Percentiles rank a stretch among this genome's conserved stretches.
These are phyloP conservation scores for Aphyosemion australe DNA, from an alignment of 2,113 vertebrate genomes.

Conservation along the genomic window DNA sequence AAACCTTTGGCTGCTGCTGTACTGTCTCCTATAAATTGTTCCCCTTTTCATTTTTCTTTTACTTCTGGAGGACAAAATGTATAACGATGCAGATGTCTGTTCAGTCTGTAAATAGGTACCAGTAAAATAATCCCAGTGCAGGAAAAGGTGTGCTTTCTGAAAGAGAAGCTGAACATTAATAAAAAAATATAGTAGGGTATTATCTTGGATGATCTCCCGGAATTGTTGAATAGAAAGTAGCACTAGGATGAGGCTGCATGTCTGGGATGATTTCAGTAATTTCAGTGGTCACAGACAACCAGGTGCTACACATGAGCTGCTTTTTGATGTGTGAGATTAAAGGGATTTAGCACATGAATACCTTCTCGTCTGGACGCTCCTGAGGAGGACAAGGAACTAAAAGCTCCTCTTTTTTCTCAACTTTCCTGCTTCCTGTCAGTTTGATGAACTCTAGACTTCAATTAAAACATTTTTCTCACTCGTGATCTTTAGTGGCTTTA, in stretches of 20 bases:
- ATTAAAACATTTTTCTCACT: slow-evolving; percentile 75
- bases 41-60: slow-evolving; percentile 28
- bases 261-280: slow-evolving; percentile 41
- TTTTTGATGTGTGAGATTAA: slow-evolving; percentile 77
- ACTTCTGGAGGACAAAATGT: slow-evolving; percentile 2
- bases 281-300: slow-evolving; percentile 50
- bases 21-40: slow-evolving; percentile 44
- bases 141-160: not conserved
- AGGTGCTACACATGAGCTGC: slow-evolving; percentile 61
- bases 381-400: too few species aligned
- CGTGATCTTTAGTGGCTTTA: slow-evolving; percentile 72
- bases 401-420: slow-evolving; percentile 48
- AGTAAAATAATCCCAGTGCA: not conserved
- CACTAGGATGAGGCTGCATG: slow-evolving; percentile 31
- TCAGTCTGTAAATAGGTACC: not conserved
- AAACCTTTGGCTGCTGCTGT: slow-evolving; percentile 22
- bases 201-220: not conserved
- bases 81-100: slow-evolving; percentile 10
- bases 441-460: slow-evolving; percentile 80
- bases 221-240: slow-evolving; percentile 15
- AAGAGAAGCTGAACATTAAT: slow-evolving; percentile 6
- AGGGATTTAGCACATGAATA: slow-evolving; percentile 70
- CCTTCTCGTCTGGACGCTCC: slow-evolving; percentile 54
- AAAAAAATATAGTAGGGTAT: slow-evolving; percentile 17
- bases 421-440: slow-evolving; percentile 35